Percentiles rank a stretch among this genome's conserved stretches.
These are phyloP conservation scores for Hippopotamyrus pictus DNA, from an alignment of 2,797 vertebrate species.

Conservation along the genomic window DNA sequence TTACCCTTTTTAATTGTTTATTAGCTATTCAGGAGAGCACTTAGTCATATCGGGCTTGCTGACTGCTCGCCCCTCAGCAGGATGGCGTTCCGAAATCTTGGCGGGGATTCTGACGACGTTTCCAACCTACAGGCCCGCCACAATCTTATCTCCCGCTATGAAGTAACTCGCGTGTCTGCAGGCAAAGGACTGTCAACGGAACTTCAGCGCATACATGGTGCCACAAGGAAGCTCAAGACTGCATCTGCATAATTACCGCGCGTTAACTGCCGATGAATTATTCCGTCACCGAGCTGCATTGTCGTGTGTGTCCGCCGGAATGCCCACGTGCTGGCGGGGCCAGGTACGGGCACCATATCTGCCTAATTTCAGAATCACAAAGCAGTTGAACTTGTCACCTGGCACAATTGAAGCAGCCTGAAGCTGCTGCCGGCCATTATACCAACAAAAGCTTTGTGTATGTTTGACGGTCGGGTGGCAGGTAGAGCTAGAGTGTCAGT, in stretches of 20 bases:
- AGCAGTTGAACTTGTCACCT: slow-evolving; percentile 25
- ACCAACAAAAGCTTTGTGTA: background rate
- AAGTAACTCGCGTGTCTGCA: slow-evolving; percentile 33
- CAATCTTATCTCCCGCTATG: background rate
- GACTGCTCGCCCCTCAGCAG: background rate
- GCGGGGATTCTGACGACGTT: background rate
- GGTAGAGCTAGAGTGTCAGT: background rate
- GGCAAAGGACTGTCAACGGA: slow-evolving; percentile 24
- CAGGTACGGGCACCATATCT: slow-evolving; percentile 25
- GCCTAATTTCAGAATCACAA: slow-evolving; percentile 46
- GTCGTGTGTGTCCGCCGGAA: slow-evolving; percentile 49
- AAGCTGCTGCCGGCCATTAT: slow-evolving; percentile 7
- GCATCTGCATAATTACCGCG: slow-evolving; percentile 58
- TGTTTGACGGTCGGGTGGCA: background rate
- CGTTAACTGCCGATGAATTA: slow-evolving; percentile 51
- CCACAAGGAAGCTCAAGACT: slow-evolving; percentile 47
- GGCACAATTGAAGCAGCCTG: slow-evolving; percentile 45
- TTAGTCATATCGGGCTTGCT: background rate
- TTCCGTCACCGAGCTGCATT: slow-evolving; percentile 54
- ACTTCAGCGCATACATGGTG: slow-evolving; percentile 36
- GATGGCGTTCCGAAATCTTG: background rate
- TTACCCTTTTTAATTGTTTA: background rate
- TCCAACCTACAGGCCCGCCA: background rate
- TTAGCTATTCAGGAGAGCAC: background rate
- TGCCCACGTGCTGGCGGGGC: slow-evolving; percentile 36